phyloP scores from a whole-genome alignment of 2,888 invertebrate genomes.

The Eristalinus sepulchralis region DNA sequence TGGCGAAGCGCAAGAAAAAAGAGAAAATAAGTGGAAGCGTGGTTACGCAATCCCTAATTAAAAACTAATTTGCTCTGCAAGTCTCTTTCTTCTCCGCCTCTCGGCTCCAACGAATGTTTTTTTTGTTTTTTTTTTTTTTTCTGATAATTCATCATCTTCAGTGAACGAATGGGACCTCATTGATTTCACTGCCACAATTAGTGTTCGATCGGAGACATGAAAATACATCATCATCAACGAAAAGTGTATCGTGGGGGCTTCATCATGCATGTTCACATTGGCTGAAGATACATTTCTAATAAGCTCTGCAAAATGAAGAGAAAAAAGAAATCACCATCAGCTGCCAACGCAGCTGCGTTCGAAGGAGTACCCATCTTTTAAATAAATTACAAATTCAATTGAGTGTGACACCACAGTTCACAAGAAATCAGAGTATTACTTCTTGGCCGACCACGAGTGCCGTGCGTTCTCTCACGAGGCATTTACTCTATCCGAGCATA shows the following conservation, averaged over 20 bases:
- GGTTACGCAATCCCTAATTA: constrained; percentile 38
- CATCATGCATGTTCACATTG: not conserved
- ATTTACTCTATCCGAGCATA: too few species aligned
- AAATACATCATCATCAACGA: not conserved
- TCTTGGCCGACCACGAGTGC: too few species aligned
- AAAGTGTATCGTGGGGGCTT: not conserved
- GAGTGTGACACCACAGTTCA: too few species aligned
- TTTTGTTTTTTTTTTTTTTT: not conserved
- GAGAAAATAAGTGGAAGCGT: constrained; percentile 36
- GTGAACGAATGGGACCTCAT: constrained; percentile 31
- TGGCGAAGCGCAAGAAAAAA: constrained; percentile 5
- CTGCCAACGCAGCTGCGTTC: too few species aligned
- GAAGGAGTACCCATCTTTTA: too few species aligned
- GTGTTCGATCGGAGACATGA: not conserved
- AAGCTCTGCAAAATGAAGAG: not conserved
- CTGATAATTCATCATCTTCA: not conserved
- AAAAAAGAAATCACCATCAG: too few species aligned
- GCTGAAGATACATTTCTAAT: not conserved
- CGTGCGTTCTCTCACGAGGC: too few species aligned
- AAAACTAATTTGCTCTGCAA: constrained; percentile 17
- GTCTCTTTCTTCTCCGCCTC: not conserved
- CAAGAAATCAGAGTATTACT: too few species aligned
- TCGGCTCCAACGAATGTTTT: not conserved
- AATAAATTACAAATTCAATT: too few species aligned
- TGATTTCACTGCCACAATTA: constrained; percentile 55